Base-by-base conservation (phyloP, 2,888 invertebrate species). In the Xylota sylvarum region DNA sequence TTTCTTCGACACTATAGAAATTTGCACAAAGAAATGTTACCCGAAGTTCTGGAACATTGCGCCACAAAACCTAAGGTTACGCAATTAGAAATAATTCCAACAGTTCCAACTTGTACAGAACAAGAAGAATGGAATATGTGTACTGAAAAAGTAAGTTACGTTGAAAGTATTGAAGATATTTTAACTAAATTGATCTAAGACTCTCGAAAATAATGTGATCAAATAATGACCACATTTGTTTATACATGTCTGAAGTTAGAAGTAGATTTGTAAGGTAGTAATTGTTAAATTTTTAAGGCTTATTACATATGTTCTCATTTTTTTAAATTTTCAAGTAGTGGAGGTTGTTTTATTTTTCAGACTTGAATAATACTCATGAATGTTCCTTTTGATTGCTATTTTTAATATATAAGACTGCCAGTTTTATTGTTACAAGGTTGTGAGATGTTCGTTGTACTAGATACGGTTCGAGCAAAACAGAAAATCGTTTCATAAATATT, bases 1-100 rank as follows among this genome's bases (percentile, higher is more conserved):
- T 91, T 91, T 60, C 89, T 91, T 17, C 91, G 91, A 79, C 91
- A 91, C 77, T 91, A 91, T 52, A 91, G 91, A 82, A 88, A 90
- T 1, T 90, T 90, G 2, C 91, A 91, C 79, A 91, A 90, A 80
- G 90, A 90, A 27, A 88, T 90, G 23, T 56, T 91, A 55, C 88
- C 89, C 0, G 81, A 67, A 23, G 56, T 77, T n/a, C 4, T 50
- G 5, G 58, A 62, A 52, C 43, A 77, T 30, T 77, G 67, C 7
- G 35, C 27, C n/a, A 55, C 1, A 12, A 76, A 65, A 35, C 7
- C 74, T 4, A 64, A 23, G 19, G n/a, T 32, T 17, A 55, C 74
- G 0, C 30, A 35, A 27, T 23, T 76, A 4, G 65, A 58, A 48
- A 67, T 56, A 2, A 43, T 14, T 4, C 32, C 43, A 9, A 9